Percentiles rank a stretch among this genome's conserved stretches.
phyloP scores from a whole-genome alignment of 2,888 invertebrate genomes.

The Apotomis capreana region DNA sequence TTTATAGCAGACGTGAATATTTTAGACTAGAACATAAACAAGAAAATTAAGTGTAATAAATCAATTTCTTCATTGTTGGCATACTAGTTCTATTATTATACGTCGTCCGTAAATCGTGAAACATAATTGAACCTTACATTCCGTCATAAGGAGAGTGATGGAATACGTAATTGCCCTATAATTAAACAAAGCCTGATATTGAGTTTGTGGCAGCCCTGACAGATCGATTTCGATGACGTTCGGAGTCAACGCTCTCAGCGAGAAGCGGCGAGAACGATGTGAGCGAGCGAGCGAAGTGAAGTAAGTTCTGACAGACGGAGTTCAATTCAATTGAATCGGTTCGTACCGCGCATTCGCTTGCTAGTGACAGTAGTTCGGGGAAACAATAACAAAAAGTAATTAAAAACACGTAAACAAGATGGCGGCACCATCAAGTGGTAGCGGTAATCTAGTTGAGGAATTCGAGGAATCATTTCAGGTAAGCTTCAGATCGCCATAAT shows the following conservation, averaged over 20 bases:
- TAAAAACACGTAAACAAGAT: conserved; percentile 63
- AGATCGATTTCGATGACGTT: conserved; percentile 39
- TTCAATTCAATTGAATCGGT: not conserved
- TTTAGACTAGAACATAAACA: no score
- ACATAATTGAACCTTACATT: no score
- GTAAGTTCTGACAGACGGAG: conserved; percentile 1
- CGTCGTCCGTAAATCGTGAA: no score
- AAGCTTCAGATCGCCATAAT: conserved; percentile 48
- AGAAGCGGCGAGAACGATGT: not conserved
- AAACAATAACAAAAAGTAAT: conserved; percentile 39
- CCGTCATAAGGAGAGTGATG: no score
- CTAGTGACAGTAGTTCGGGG: conserved; percentile 26
- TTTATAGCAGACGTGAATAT: no score
- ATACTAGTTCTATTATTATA: no score
- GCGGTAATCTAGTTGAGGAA: conserved; percentile 94
- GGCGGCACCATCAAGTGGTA: conserved; percentile 92
- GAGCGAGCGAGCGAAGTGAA: conserved; percentile 25
- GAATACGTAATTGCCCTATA: not conserved
- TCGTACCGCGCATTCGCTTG: conserved; percentile 4
- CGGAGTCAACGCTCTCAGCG: conserved; percentile 33
- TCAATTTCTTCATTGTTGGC: no score
- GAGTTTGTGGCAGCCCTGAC: conserved; percentile 37
- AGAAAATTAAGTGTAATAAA: no score
- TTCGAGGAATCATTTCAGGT: conserved; percentile 96
- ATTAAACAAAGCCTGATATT: not conserved